Conservation (phyloP, 2,113 vertebrate species). For the Suncus etruscus region DNA sequence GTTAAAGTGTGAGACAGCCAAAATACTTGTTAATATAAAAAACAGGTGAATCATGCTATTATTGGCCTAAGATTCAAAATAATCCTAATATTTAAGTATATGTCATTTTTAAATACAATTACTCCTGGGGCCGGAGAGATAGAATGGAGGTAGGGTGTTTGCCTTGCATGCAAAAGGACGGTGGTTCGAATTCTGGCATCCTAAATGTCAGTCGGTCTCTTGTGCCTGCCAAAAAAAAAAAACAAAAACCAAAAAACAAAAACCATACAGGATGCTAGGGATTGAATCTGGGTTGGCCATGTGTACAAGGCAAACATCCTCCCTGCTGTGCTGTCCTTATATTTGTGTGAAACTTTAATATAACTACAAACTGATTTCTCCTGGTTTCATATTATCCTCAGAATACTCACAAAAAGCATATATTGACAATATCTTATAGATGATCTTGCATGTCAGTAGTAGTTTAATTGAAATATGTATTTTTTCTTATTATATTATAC, state of each 20-base stretch:
- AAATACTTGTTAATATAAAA: not conserved
- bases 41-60: not conserved
- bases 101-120: not conserved
- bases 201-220: no score
- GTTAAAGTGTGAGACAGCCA: not conserved
- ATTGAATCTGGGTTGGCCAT: not conserved
- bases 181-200: no score
- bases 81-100: not conserved
- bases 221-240: no score
- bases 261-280: no score
- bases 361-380: constrained; percentile 4
- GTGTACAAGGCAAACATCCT: no score
- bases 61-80: not conserved
- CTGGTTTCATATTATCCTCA: not conserved
- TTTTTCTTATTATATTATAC: not conserved
- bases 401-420: not conserved
- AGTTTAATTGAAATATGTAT: not conserved
- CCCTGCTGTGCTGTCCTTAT: no score
- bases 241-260: no score
- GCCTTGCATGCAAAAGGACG: no score
- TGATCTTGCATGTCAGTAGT: not conserved
- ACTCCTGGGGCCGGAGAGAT: no score
- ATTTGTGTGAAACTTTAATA: not conserved
- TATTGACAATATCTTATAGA: not conserved
- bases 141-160: no score